Evolutionary conservation across 2,888 invertebrate species (phyloP), one percentile per base, ranked within the genome.

Genomic region (Mesorhabditis belari): DNA sequence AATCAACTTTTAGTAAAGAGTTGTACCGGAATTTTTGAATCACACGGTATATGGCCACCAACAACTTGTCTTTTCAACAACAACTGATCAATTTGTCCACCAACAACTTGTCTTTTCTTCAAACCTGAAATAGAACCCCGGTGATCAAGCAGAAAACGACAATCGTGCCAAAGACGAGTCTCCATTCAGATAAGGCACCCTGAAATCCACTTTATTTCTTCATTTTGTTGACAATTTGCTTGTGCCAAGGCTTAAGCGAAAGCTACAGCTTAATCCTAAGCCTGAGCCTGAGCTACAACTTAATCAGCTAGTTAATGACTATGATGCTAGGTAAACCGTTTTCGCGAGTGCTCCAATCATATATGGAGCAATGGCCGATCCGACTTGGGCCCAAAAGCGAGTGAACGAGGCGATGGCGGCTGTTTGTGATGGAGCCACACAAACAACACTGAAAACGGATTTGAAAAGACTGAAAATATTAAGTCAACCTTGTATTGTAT

Each of bases 321-420:
- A 5, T 62, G 35, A 23, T 9, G 35, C 17, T 9, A 51, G 21
- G 19, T n/a, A 19, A 51, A 69, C 69, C 35, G 63, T 70, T 58
- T 69, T 65, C 5, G 76, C 76, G 23, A 68, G 55, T 12, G 72
- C 56, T 27, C 79, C 79, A 25, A 79, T 77, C 61, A 77, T 75
- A 29, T 74, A 76, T 0, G 79, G 79, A 12, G 79, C 69, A 27
- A 72, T 62, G 5, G 76, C 75, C 5, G 77, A 76, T 5, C 76
- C 79, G 21, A 80, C 68, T 62, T 79, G 77, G 17, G 73, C 79
- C 63, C 76, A 74, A 23, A 79, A 65, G 27, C 79, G 64, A 17
- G 70, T 70, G 63, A 79, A 80, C 2, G 79, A 75, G 2, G 79
- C 77, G 17, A 79, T 75, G 17, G 76, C 75, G 2, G 79, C 72